These are phyloP conservation scores for Premnoplex brunnescens DNA, from an alignment of 2,797 vertebrate genomes.

Conservation along the genomic window DNA sequence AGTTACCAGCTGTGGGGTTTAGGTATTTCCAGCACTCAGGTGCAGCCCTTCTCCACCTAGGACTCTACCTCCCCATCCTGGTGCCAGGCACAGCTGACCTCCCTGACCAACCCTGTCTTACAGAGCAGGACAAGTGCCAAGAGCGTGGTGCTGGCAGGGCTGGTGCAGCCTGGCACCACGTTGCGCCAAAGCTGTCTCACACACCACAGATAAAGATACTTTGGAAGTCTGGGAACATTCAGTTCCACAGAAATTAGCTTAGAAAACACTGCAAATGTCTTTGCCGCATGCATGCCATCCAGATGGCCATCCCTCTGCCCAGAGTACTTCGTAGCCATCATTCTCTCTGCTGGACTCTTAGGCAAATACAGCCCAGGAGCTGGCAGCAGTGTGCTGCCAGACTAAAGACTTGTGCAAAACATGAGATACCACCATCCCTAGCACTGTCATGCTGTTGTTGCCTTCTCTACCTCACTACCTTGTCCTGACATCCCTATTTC, in stretches of 20 bases:
- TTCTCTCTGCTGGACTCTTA: background rate
- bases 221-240: background rate
- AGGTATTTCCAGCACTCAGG: background rate
- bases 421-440: background rate
- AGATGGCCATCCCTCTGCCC: background rate
- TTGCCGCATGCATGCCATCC: background rate
- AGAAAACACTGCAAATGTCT: background rate
- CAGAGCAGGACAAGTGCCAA: background rate
- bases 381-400: background rate
- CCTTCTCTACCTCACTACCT: background rate
- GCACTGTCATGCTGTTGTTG: background rate
- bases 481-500: background rate
- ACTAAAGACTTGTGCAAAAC: background rate
- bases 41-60: background rate
- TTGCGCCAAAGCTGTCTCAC: background rate
- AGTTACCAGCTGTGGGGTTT: fast-evolving
- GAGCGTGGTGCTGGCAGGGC: background rate
- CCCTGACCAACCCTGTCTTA: background rate
- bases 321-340: fast-evolving
- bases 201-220: background rate
- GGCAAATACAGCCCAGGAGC: background rate
- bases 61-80: background rate
- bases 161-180: background rate
- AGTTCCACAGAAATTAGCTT: background rate
- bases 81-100: background rate